Percentiles rank a stretch among this genome's conserved stretches.
phyloP scores from a whole-genome alignment of 2,797 vertebrate genomes.

The Morus bassanus region DNA sequence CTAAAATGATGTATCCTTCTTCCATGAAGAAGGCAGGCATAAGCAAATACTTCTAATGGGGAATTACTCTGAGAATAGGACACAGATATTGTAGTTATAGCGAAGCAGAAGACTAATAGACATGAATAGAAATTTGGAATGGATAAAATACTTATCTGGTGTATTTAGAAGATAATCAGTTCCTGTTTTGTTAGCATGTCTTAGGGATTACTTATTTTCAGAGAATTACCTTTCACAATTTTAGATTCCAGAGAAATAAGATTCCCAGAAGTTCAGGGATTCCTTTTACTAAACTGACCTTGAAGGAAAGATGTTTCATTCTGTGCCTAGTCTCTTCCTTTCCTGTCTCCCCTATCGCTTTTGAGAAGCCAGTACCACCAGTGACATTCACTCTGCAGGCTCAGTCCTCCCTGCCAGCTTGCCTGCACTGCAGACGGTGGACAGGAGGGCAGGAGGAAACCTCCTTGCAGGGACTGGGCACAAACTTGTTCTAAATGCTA shows the following conservation, averaged over 20 bases:
- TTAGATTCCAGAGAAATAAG: not conserved
- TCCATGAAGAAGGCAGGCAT: not conserved
- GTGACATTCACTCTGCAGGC: not conserved
- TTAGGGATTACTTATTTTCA: not conserved
- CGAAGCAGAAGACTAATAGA: not conserved
- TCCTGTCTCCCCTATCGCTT: not conserved
- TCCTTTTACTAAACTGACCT: not conserved
- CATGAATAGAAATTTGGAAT: not conserved
- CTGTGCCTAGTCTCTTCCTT: not conserved
- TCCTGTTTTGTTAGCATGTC: not conserved
- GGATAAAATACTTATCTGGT: not conserved
- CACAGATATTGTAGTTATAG: not conserved
- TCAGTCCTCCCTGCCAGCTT: conserved; percentile 1
- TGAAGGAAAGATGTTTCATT: conserved; percentile 16
- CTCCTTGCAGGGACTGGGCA: not conserved
- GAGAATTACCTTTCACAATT: not conserved
- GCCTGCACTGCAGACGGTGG: not conserved
- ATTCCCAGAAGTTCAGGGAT: not conserved
- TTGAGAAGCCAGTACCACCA: not conserved
- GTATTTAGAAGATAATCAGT: not conserved
- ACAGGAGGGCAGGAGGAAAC: not conserved
- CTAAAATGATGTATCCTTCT: not conserved
- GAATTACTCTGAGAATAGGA: not conserved
- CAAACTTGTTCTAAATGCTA: not conserved
- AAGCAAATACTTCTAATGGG: not conserved